A percentile compares a stretch with the other conserved stretches of the same genome.
phyloP scores from a whole-genome alignment of 2,113 vertebrate species.

The Nesogale talazaci region DNA sequence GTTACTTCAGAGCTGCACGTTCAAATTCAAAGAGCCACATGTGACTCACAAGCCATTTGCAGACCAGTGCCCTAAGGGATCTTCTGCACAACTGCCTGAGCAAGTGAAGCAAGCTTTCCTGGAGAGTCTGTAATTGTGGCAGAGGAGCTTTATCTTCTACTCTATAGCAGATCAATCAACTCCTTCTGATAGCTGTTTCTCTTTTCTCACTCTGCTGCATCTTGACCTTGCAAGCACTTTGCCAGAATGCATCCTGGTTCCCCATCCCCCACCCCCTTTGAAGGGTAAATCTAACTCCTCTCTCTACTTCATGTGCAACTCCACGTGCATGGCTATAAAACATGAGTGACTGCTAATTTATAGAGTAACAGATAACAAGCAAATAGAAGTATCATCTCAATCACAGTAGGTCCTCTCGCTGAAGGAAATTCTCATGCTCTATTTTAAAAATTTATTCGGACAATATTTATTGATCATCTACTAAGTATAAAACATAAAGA shows the following conservation, averaged over 20 bases:
- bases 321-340: background rate
- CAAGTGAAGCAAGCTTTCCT: background rate
- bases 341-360: background rate
- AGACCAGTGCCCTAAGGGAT: background rate
- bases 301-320: too few species aligned
- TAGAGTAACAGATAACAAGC: background rate
- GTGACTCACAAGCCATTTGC: too few species aligned
- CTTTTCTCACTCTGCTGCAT: background rate
- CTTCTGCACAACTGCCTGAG: background rate
- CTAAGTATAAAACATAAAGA: background rate
- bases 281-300: constrained; percentile 28
- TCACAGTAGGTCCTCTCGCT: background rate
- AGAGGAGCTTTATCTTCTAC: background rate
- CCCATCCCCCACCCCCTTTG: too few species aligned
- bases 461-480: background rate
- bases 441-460: background rate
- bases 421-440: background rate
- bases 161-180: background rate
- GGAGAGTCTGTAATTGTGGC: background rate
- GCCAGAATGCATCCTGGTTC: background rate
- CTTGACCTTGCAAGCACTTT: background rate
- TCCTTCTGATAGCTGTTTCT: constrained; percentile 10
- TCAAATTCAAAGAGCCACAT: too few species aligned
- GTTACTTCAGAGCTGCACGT: too few species aligned
- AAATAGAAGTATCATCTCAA: background rate